Evolutionary conservation across 2,797 vertebrate species (phyloP).

Genomic region (Gymnopithys bicolor): DNA sequence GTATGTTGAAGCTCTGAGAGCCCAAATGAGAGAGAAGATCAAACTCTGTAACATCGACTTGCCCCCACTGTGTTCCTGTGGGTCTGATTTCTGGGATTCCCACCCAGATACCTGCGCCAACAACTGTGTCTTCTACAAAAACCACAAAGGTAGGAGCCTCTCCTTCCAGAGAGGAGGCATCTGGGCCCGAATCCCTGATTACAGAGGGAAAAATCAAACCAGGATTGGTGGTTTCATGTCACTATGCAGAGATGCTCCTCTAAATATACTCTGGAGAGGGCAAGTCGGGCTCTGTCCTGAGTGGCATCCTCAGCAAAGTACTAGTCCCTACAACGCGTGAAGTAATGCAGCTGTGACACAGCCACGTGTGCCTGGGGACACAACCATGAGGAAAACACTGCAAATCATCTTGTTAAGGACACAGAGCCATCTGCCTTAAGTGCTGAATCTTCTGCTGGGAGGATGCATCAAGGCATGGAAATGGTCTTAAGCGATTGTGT

Average conservation of each 20-base stretch:
- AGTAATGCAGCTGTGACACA: neutral
- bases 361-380: accelerated
- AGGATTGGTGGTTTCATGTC: accelerated
- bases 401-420: neutral
- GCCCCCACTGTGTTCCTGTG: constrained; percentile 91
- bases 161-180: neutral
- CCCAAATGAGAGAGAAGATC: constrained; percentile 83
- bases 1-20: constrained; percentile 81
- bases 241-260: neutral
- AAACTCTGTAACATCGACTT: constrained; percentile 76
- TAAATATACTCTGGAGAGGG: neutral
- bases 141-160: constrained; percentile 85
- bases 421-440: neutral
- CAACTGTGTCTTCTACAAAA: constrained; percentile 93
- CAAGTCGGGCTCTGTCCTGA: neutral
- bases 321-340: neutral
- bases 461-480: neutral
- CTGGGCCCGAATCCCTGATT: neutral
- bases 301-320: neutral
- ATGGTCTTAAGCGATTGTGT: too few species aligned
- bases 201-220: neutral
- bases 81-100: constrained; percentile 90
- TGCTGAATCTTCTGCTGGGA: neutral
- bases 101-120: constrained; percentile 94
- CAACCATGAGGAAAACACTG: neutral